These are phyloP conservation scores for Phlogophora meticulosa DNA, from an alignment of 2,888 invertebrate genomes.

Conservation along the genomic window DNA sequence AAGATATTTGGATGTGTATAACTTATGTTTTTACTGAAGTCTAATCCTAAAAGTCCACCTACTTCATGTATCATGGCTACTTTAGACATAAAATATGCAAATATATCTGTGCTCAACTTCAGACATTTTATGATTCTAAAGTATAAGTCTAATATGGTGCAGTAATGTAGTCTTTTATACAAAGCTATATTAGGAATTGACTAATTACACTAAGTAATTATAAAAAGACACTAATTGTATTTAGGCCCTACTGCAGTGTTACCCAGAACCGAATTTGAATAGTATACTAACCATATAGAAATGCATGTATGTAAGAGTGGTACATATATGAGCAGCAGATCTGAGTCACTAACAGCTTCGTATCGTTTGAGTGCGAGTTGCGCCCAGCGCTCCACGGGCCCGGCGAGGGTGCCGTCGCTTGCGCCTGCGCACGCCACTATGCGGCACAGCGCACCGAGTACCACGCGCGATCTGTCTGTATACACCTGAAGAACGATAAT, in stretches of 20 bases:
- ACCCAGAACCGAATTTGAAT: not conserved
- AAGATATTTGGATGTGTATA: not conserved
- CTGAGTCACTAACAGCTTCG: slow-evolving; percentile 94
- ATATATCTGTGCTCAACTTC: too few species aligned
- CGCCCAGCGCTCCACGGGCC: slow-evolving; percentile 93
- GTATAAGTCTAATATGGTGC: too few species aligned
- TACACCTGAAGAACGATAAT: slow-evolving; percentile 85
- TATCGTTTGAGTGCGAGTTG: slow-evolving; percentile 93
- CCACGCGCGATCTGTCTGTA: slow-evolving; percentile 93
- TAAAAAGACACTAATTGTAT: too few species aligned
- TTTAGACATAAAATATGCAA: too few species aligned
- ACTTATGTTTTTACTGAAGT: too few species aligned
- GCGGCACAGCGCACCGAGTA: slow-evolving; percentile 92
- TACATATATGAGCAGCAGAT: slow-evolving; percentile 93
- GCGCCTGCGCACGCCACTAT: slow-evolving; percentile 92
- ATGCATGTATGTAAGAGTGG: slow-evolving; percentile 93
- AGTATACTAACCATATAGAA: slow-evolving; percentile 90
- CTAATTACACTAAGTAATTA: too few species aligned
- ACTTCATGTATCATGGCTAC: too few species aligned
- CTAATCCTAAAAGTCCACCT: not conserved
- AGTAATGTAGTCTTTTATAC: too few species aligned
- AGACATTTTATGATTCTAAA: too few species aligned
- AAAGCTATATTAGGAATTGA: too few species aligned
- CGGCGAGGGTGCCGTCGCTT: slow-evolving; percentile 90
- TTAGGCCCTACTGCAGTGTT: too few species aligned